Evolutionary conservation across 2,888 invertebrate genomes (phyloP).

Genomic region (Hydroisotoma schaefferi): DNA sequence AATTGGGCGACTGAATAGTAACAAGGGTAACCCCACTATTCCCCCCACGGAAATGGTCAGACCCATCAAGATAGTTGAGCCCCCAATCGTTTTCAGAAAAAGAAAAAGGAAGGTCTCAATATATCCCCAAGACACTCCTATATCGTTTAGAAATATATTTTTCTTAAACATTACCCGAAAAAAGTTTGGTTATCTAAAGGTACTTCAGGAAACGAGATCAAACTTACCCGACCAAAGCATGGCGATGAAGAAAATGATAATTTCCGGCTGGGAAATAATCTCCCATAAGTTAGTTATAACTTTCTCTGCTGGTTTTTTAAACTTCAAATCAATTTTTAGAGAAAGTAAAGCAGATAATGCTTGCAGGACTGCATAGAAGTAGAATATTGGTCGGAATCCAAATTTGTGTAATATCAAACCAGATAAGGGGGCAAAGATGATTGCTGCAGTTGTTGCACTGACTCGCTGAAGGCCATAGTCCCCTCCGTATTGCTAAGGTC

Average conservation of each 20-base stretch:
- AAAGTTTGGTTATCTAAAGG: neutral
- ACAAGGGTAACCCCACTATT: constrained; percentile 68
- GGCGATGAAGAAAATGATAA: constrained; percentile 67
- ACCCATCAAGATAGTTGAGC: constrained; percentile 72
- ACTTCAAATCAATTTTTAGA: constrained; percentile 69
- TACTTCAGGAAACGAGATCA: neutral
- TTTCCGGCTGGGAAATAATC: constrained; percentile 66
- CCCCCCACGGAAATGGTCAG: constrained; percentile 75
- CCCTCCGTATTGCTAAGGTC: constrained; percentile 56
- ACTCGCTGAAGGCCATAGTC: constrained; percentile 74
- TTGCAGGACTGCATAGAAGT: constrained; percentile 68
- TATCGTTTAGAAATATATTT: no score
- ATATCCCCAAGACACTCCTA: constrained; percentile 77
- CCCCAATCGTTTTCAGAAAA: constrained; percentile 73
- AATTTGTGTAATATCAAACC: constrained; percentile 64
- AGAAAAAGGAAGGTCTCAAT: constrained; percentile 78
- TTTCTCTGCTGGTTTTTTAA: constrained; percentile 69
- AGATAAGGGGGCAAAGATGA: constrained; percentile 72
- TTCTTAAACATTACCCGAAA: neutral
- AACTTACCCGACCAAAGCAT: constrained; percentile 67
- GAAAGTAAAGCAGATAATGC: constrained; percentile 64
- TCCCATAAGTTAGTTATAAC: constrained; percentile 66
- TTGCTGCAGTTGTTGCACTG: constrained; percentile 71
- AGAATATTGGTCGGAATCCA: constrained; percentile 69
- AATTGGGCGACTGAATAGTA: constrained; percentile 73